These are phyloP conservation scores for Venustaconcha ellipsiformis DNA, from an alignment of 1,140 invertebrate genomes.

Conservation along the genomic window DNA sequence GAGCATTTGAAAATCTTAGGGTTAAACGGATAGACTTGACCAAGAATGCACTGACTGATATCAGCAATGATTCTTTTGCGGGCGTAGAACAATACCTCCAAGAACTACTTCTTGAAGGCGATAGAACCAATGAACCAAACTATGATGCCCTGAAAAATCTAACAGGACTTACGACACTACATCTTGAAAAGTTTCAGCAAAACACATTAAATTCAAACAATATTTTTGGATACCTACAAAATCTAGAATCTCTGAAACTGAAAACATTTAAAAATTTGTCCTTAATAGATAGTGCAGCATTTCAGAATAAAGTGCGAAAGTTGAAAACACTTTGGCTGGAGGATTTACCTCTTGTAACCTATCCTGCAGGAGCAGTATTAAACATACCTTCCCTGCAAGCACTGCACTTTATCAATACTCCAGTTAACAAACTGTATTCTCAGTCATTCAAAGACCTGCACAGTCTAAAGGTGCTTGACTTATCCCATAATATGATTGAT, in stretches of 20 bases:
- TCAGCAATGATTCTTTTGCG: constrained; percentile 35
- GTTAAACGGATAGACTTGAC: constrained; percentile 45
- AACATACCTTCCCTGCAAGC: constrained; percentile 27
- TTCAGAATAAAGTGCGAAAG: constrained; percentile 22
- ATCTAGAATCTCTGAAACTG: constrained; percentile 35
- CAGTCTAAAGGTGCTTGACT: constrained; percentile 51
- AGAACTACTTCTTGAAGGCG: constrained; percentile 41
- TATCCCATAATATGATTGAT: constrained; percentile 86
- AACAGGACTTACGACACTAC: too few relatives aligned
- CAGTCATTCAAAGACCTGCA: constrained; percentile 31
- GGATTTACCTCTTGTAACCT: constrained; percentile 20
- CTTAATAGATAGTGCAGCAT: constrained; percentile 15
- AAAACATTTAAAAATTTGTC: constrained; percentile 16
- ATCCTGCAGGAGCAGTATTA: constrained; percentile 26
- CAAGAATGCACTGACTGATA: constrained; percentile 27
- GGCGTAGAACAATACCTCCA: constrained; percentile 37
- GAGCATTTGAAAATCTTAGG: constrained; percentile 30
- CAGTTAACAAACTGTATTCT: constrained; percentile 20
- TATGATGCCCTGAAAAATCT: constrained; percentile 1
- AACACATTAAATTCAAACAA: too few relatives aligned
- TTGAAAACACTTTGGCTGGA: constrained; percentile 36
- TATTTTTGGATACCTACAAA: too few relatives aligned
- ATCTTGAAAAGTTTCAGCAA: too few relatives aligned
- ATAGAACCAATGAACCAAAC: constrained; percentile 2
- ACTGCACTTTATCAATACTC: constrained; percentile 27